Percentiles rank a stretch among this genome's conserved stretches.
Evolutionary conservation across 2,888 invertebrate genomes (phyloP).

Genomic region (Oxyteleia sp.): DNA sequence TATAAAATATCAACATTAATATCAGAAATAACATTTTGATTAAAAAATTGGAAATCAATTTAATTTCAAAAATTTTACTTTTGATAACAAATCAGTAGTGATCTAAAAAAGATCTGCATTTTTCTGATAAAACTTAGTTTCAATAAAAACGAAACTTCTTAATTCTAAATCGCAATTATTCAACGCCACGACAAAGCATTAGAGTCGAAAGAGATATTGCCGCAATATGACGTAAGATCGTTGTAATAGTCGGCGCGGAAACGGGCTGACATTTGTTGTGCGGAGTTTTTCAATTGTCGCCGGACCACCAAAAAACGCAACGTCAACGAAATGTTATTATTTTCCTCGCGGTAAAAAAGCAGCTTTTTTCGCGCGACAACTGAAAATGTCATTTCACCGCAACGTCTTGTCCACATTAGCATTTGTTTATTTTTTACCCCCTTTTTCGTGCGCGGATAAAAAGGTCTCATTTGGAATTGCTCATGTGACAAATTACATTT

Average conservation of each 20-base stretch:
- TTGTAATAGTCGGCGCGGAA: constrained; percentile 24
- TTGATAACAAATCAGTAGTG: no score
- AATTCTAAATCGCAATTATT: constrained; percentile 4
- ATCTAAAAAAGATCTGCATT: no score
- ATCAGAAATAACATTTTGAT: no score
- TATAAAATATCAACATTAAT: no score
- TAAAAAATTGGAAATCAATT: no score
- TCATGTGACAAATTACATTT: constrained; percentile 65
- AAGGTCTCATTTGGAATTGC: constrained; percentile 32
- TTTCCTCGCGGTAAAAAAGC: constrained; percentile 26
- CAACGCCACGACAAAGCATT: neutral
- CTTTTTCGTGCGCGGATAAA: constrained; percentile 8
- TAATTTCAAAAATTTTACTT: no score
- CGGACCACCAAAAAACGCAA: constrained; percentile 37
- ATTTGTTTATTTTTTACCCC: constrained; percentile 44
- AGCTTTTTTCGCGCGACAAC: constrained; percentile 23
- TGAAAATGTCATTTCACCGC: constrained; percentile 48
- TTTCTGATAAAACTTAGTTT: no score
- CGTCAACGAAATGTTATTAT: constrained; percentile 42
- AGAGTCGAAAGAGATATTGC: constrained; percentile 18
- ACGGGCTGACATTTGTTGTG: constrained; percentile 33
- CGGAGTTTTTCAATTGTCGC: constrained; percentile 33
- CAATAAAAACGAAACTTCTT: no score
- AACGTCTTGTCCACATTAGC: constrained; percentile 52
- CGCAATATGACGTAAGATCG: constrained; percentile 35